Evolutionary conservation across 2,888 invertebrate genomes (phyloP).

Genomic region (Sarcophaga rosellei): DNA sequence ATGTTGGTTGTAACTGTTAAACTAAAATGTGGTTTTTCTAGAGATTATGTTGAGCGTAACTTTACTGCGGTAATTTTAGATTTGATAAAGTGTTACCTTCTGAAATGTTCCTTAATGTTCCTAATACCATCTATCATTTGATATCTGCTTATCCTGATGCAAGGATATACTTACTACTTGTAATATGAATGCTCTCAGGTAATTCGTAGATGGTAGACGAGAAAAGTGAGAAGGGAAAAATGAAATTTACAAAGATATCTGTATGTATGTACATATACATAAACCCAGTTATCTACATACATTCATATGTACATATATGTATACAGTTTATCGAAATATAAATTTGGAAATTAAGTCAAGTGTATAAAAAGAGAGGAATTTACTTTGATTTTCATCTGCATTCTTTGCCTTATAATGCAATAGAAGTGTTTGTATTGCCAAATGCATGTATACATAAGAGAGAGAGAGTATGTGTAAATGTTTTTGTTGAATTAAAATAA

Average conservation of each 20-base stretch:
- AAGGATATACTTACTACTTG: not conserved
- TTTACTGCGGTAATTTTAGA: conserved; percentile 49
- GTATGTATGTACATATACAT: not conserved
- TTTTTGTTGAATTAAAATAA: not conserved
- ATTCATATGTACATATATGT: not conserved
- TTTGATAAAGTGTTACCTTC: conserved; percentile 12
- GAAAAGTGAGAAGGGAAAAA: not conserved
- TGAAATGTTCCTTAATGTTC: conserved; percentile 23
- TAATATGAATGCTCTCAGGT: not conserved
- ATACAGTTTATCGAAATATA: conserved; percentile 2
- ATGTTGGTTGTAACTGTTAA: conserved; percentile 35
- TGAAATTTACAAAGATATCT: not conserved
- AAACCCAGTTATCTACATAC: not conserved
- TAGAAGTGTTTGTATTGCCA: not conserved
- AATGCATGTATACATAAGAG: not conserved
- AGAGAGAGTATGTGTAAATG: conserved; percentile 3
- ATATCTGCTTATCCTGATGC: not conserved
- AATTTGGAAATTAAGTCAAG: conserved; percentile 42
- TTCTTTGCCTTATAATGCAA: not conserved
- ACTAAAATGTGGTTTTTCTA: conserved; percentile 56
- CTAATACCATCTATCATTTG: conserved; percentile 1
- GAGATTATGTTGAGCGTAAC: conserved; percentile 51
- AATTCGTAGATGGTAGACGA: no score
- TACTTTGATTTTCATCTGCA: conserved; percentile 29
- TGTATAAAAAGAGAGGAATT: conserved; percentile 42